Percentiles rank a stretch among this genome's conserved stretches.
These are phyloP conservation scores for Nasonia longicornis DNA, from an alignment of 1,140 invertebrate species.

Conservation along the genomic window DNA sequence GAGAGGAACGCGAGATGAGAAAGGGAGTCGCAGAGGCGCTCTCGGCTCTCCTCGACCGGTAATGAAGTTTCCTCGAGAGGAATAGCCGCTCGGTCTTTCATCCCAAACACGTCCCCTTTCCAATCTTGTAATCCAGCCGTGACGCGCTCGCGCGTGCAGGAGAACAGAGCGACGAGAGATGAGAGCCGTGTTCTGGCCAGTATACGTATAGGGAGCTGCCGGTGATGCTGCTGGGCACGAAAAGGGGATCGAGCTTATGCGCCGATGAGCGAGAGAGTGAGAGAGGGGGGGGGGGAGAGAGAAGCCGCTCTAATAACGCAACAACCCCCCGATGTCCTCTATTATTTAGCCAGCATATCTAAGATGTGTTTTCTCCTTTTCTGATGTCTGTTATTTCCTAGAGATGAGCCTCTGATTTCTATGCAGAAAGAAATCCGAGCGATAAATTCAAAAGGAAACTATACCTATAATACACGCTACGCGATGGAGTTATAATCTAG, in stretches of 20 bases:
- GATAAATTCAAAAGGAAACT: not conserved
- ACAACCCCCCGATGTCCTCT: not conserved
- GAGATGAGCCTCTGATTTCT: no score
- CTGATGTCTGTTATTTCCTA: not conserved
- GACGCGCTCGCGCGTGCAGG: not conserved
- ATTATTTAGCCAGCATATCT: not conserved
- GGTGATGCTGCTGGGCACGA: no score
- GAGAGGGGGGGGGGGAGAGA: not conserved
- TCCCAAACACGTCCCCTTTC: slow-evolving; percentile 42
- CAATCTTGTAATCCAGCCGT: slow-evolving; percentile 41
- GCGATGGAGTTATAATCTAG: not conserved
- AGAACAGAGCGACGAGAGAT: not conserved
- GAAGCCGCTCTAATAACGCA: slow-evolving; percentile 21
- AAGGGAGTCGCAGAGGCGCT: not conserved
- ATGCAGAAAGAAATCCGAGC: no score
- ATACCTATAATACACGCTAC: not conserved
- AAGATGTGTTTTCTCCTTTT: not conserved
- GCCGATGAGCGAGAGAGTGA: not conserved
- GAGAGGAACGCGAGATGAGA: not conserved
- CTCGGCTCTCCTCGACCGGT: not conserved
- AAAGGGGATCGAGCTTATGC: not conserved
- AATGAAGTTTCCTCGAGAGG: slow-evolving; percentile 41
- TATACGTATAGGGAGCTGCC: not conserved
- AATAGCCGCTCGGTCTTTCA: slow-evolving; percentile 36
- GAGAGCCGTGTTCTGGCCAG: not conserved